phyloP scores from a whole-genome alignment of 2,888 invertebrate species.

The Cyrtodaria siliqua region DNA sequence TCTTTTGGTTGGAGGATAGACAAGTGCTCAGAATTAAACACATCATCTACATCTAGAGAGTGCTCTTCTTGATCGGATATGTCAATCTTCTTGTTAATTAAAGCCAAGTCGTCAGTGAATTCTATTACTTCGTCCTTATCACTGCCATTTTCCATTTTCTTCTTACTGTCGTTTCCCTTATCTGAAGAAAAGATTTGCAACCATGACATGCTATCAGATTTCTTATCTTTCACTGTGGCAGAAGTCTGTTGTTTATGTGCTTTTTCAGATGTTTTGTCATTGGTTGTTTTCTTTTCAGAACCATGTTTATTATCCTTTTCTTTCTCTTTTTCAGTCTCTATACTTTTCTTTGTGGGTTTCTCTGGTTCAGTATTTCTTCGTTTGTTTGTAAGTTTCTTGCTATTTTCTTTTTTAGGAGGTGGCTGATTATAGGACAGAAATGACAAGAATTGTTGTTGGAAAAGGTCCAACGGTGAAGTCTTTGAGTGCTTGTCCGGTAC shows the following conservation, averaged over 20 bases:
- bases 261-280: constrained; percentile 1
- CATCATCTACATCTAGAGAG: constrained; percentile 52
- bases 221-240: not conserved
- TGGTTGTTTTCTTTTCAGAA: too few relatives aligned
- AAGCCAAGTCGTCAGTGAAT: constrained; percentile 49
- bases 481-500: too few relatives aligned
- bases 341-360: not conserved
- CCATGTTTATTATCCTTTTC: not conserved
- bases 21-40: constrained; percentile 40
- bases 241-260: not conserved
- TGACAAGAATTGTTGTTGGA: constrained; percentile 61
- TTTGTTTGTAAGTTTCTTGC: not conserved
- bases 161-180: constrained; percentile 1
- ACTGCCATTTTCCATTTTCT: constrained; percentile 1
- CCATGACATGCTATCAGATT: constrained; percentile 58
- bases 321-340: not conserved
- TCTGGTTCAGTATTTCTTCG: constrained; percentile 1
- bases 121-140: constrained; percentile 37
- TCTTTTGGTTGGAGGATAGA: constrained; percentile 44
- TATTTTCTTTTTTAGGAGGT: not conserved
- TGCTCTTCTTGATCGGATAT: constrained; percentile 51
- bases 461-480: constrained; percentile 42
- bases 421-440: constrained; percentile 40
- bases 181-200: constrained; percentile 47
- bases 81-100: constrained; percentile 57